Conservation (phyloP, 2,888 invertebrate species). For the Acleris emargana region DNA sequence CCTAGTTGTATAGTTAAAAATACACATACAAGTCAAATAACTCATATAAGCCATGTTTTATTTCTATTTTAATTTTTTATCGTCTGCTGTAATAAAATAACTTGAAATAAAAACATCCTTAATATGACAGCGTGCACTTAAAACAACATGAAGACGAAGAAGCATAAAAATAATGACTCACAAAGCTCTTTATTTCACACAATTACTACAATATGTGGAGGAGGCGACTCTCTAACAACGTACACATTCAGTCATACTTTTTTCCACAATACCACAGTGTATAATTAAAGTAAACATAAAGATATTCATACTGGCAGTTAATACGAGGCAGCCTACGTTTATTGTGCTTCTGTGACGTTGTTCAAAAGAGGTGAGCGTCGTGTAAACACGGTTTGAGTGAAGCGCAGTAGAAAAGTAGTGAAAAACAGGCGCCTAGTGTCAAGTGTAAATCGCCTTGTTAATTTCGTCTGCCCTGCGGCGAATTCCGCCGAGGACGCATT, state of each 20-base stretch:
- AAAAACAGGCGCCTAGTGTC: constrained; percentile 79
- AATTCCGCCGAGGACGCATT: constrained; percentile 83
- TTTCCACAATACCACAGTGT: constrained; percentile 53
- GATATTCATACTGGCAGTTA: constrained; percentile 41
- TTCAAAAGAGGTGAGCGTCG: constrained; percentile 52
- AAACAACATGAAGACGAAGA: constrained; percentile 43
- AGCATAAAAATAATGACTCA: constrained; percentile 66
- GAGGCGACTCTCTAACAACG: constrained; percentile 54
- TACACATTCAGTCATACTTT: constrained; percentile 54
- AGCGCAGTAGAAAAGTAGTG: constrained; percentile 67
- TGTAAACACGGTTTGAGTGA: constrained; percentile 55
- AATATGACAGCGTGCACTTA: no score
- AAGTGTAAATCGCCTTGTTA: constrained; percentile 85
- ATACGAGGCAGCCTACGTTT: constrained; percentile 36
- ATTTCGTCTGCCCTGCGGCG: constrained; percentile 82
- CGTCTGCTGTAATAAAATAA: no score
- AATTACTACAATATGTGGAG: constrained; percentile 71
- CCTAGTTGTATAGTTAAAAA: constrained; percentile 29
- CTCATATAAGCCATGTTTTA: background rate
- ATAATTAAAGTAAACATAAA: constrained; percentile 40
- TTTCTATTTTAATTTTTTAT: background rate
- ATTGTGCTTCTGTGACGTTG: constrained; percentile 47
- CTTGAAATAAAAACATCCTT: no score
- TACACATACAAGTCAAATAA: background rate
- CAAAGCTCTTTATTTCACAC: constrained; percentile 78